These are phyloP conservation scores for Mechanitis messenoides DNA, from an alignment of 2,888 invertebrate genomes.

Conservation along the genomic window DNA sequence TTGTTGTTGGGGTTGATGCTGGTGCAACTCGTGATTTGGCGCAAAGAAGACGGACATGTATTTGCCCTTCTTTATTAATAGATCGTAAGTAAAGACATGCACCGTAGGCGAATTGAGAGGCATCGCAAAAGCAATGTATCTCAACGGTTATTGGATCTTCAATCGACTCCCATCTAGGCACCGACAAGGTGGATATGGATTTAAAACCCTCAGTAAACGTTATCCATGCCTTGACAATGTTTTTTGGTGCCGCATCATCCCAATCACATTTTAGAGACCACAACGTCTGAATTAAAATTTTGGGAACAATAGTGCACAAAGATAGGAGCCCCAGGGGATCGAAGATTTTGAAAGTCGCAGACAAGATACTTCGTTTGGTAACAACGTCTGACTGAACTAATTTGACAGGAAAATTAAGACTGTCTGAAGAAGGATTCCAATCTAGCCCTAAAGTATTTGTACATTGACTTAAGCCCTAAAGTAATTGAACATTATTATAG, in stretches of 20 bases:
- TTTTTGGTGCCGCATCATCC: conserved; percentile 24
- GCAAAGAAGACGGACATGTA: conserved; percentile 8
- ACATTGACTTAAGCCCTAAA: too few species aligned
- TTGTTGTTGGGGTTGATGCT: conserved; percentile 13
- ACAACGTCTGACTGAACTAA: too few species aligned
- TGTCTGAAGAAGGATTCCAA: too few species aligned
- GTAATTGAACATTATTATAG: too few species aligned
- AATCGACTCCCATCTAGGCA: conserved; percentile 10
- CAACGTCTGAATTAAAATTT: too few species aligned
- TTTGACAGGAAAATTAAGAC: too few species aligned
- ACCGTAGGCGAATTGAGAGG: conserved; percentile 8
- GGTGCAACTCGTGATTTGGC: conserved; percentile 16
- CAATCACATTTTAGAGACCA: conserved; percentile 18
- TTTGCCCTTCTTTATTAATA: too few species aligned
- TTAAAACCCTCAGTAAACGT: conserved; percentile 5
- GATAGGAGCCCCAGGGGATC: too few species aligned
- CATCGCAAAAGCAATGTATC: conserved; percentile 15
- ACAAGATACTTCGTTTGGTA: too few species aligned
- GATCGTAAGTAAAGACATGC: conserved; percentile 10
- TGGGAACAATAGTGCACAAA: too few species aligned
- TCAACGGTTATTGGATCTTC: conserved; percentile 10
- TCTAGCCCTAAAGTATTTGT: too few species aligned
- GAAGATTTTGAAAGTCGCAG: too few species aligned
- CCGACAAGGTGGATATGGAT: conserved; percentile 8
- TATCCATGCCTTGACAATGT: conserved; percentile 12